Conservation (phyloP, 35 echinoderm and acorn worm genomes). For the Stichopus chloronotus region DNA sequence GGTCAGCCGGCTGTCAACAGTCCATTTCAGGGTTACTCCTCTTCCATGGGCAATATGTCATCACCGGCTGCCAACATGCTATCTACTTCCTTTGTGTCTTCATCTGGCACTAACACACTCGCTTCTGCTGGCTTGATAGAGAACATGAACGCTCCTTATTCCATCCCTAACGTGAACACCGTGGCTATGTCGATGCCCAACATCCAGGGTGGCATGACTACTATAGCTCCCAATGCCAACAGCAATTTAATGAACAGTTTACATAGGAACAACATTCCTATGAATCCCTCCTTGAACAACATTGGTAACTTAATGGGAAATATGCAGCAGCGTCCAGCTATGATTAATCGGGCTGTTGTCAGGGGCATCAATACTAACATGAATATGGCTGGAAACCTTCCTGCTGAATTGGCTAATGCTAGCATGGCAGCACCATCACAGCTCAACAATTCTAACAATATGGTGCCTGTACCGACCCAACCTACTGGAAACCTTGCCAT, state of each 20-base stretch:
- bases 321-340: conserved; percentile 47
- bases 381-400: conserved; percentile 60
- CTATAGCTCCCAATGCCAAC: conserved; percentile 46
- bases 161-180: conserved; percentile 68
- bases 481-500: conserved; percentile 61
- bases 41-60: conserved; percentile 75
- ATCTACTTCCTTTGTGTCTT: conserved; percentile 76
- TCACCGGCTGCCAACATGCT: conserved; percentile 85
- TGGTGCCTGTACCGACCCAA: conserved; percentile 51
- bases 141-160: conserved; percentile 66
- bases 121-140: conserved; percentile 71
- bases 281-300: conserved; percentile 62
- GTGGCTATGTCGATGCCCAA: conserved; percentile 63
- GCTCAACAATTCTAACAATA: conserved; percentile 52
- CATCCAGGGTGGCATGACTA: conserved; percentile 55
- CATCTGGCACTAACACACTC: conserved; percentile 66
- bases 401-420: conserved; percentile 63
- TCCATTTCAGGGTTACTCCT: conserved; percentile 74
- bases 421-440: conserved; percentile 57
- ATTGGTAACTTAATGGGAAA: conserved; percentile 69
- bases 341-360: conserved; percentile 13
- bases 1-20: conserved; percentile 54
- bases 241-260: conserved; percentile 65
- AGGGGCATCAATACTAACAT: conserved; percentile 63
- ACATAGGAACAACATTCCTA: conserved; percentile 45